Percentiles rank a stretch among this genome's conserved stretches.
Conservation (phyloP, 2,888 invertebrate genomes). For the Philonicus albiceps region DNA sequence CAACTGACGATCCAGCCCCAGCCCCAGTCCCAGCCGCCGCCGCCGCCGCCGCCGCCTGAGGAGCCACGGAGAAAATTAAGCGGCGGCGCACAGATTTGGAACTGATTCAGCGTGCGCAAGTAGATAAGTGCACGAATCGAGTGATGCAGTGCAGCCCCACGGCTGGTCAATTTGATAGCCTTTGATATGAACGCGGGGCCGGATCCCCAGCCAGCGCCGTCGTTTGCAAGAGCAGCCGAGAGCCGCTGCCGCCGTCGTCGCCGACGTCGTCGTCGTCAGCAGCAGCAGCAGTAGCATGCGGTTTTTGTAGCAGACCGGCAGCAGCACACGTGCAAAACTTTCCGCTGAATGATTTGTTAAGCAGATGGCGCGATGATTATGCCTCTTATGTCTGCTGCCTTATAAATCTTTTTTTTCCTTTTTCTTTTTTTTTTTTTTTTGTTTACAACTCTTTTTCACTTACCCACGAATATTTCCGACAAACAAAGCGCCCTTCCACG, state of each 20-base stretch:
- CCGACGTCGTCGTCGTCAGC: neutral
- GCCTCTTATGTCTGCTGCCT: constrained; percentile 22
- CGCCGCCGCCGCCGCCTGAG: no score
- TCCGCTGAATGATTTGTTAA: constrained; percentile 39
- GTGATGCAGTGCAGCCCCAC: neutral
- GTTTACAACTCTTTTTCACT: constrained; percentile 14
- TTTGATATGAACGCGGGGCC: neutral
- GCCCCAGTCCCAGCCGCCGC: no score
- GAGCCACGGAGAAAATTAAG: constrained; percentile 29
- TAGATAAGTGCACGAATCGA: neutral
- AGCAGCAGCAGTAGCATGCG: neutral
- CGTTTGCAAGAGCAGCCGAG: neutral
- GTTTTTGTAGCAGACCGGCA: constrained; percentile 36
- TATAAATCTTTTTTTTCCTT: neutral
- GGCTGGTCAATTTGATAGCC: neutral
- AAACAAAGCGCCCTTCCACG: neutral
- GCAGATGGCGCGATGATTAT: constrained; percentile 41
- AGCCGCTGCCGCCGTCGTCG: neutral
- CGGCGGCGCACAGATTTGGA: constrained; percentile 33
- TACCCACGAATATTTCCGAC: constrained; percentile 21
- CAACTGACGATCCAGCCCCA: neutral
- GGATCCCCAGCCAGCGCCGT: neutral
- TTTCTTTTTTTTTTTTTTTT: neutral
- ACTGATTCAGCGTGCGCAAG: constrained; percentile 34
- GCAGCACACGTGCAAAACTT: constrained; percentile 43